phyloP scores from a whole-genome alignment of 1,140 invertebrate genomes.

The Orchestia grillus region DNA sequence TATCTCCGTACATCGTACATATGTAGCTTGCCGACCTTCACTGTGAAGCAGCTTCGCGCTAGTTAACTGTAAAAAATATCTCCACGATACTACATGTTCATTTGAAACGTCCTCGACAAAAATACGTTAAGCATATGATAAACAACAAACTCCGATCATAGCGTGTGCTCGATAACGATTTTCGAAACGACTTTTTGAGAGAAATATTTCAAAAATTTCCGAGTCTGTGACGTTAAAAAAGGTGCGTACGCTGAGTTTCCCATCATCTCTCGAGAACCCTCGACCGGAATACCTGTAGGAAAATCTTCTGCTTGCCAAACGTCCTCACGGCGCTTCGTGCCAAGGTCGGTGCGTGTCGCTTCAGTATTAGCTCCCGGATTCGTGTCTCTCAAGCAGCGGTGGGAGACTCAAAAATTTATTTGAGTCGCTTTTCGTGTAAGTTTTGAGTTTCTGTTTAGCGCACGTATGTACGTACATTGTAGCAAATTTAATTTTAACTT shows the following conservation, averaged over 20 bases:
- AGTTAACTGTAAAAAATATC: background rate
- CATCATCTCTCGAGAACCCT: background rate
- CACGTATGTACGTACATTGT: no score
- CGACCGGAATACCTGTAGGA: background rate
- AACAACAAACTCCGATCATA: background rate
- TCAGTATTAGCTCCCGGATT: background rate
- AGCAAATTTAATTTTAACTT: no score
- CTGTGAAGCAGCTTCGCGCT: background rate
- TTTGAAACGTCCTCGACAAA: background rate
- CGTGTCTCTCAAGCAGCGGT: background rate
- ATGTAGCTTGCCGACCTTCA: background rate
- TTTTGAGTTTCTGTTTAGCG: no score
- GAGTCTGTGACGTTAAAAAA: background rate
- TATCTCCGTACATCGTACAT: background rate
- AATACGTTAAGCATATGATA: background rate
- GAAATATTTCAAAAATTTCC: background rate
- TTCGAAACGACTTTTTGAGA: background rate
- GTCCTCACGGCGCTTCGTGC: background rate
- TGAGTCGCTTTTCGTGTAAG: background rate
- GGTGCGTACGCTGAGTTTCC: background rate
- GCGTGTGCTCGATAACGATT: background rate
- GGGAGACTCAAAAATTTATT: background rate
- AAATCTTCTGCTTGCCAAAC: background rate
- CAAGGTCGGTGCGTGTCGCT: background rate
- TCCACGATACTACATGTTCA: background rate